phyloP scores from a whole-genome alignment of 2,888 invertebrate species.

The Hofmannophila pseudospretella region DNA sequence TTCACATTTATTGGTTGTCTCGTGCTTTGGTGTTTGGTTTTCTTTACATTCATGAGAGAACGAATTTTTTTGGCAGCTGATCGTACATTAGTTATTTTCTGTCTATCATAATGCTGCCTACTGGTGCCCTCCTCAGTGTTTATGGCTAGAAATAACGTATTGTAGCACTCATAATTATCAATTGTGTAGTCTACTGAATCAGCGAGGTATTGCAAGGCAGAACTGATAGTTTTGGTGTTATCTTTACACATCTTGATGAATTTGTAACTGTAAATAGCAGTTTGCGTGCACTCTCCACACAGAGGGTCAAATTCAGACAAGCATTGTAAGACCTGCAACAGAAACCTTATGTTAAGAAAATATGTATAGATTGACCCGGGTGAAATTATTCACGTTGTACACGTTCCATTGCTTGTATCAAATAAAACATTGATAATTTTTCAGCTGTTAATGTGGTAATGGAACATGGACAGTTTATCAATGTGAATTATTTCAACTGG shows the following conservation, averaged over 20 bases:
- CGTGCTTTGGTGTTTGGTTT: background rate
- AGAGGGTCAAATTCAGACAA: background rate
- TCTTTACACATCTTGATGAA: slow-evolving; percentile 1
- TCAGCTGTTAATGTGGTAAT: too few relatives aligned
- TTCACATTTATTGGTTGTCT: background rate
- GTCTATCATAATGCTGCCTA: background rate
- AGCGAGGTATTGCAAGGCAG: background rate
- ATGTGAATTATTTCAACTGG: too few relatives aligned
- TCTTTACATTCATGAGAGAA: background rate
- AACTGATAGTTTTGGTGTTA: background rate
- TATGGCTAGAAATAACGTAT: background rate
- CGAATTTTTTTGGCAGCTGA: background rate
- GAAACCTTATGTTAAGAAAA: too few relatives aligned
- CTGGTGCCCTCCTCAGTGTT: background rate
- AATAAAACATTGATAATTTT: too few relatives aligned
- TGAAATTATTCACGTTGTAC: too few relatives aligned
- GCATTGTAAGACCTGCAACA: background rate
- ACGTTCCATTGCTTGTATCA: too few relatives aligned
- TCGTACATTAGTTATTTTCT: background rate
- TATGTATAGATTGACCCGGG: too few relatives aligned
- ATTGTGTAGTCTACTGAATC: background rate
- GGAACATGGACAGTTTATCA: too few relatives aligned
- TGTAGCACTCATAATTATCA: background rate
- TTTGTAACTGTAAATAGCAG: background rate
- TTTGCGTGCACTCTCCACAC: background rate